A percentile compares a stretch with the other conserved stretches of the same genome.
These are phyloP conservation scores for Nematolebias whitei DNA, from an alignment of 2,113 vertebrate species.

Conservation along the genomic window DNA sequence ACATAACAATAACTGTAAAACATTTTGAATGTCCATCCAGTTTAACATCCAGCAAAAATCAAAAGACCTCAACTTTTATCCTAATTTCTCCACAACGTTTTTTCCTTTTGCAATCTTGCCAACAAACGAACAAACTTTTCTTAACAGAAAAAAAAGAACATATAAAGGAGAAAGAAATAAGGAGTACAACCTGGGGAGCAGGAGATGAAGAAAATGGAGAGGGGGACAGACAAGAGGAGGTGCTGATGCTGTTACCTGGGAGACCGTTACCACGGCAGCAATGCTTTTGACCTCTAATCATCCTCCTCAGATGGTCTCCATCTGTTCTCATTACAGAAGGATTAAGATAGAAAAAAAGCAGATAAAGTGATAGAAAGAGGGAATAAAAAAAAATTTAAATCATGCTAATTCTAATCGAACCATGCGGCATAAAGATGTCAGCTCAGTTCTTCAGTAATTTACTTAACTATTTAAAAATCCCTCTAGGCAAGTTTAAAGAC, in stretches of 20 bases:
- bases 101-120: neutral
- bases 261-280: conserved; percentile 54
- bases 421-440: neutral
- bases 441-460: conserved; percentile 12
- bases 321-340: conserved; percentile 46
- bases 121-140: neutral
- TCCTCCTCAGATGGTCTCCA: conserved; percentile 35
- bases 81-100: neutral
- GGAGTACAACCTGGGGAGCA: neutral
- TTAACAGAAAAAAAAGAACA: neutral
- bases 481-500: neutral
- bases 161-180: neutral
- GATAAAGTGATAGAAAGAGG: neutral
- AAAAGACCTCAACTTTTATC: neutral
- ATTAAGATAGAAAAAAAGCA: conserved; percentile 13
- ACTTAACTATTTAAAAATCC: conserved; percentile 1
- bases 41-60: neutral
- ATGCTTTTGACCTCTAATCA: conserved; percentile 44
- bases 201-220: neutral
- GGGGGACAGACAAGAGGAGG: conserved; percentile 1
- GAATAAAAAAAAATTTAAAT: too few relatives aligned
- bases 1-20: neutral
- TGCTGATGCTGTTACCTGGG: conserved; percentile 42
- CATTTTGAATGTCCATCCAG: neutral
- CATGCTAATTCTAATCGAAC: conserved; percentile 16